phyloP scores from a whole-genome alignment of 2,888 invertebrate species.

The Bruchidius siliquastri region DNA sequence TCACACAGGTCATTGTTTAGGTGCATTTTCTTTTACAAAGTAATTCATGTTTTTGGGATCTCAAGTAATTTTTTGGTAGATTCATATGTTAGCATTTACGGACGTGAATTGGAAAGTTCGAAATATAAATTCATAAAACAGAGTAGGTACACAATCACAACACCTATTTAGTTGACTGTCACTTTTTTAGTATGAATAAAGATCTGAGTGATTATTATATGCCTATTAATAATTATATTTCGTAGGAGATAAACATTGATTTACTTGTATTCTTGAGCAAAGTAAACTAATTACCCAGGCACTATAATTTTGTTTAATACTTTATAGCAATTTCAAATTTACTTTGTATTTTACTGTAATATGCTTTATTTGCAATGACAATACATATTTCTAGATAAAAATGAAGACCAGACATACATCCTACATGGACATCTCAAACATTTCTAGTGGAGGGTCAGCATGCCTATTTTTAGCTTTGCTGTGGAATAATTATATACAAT shows the following conservation, averaged over 20 bases:
- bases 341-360: too few relatives aligned
- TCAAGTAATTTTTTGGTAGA: background rate
- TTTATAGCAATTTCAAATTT: too few relatives aligned
- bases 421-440: background rate
- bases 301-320: too few relatives aligned
- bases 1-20: slow-evolving; percentile 3
- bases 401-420: background rate
- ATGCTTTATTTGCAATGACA: too few relatives aligned
- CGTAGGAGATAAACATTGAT: background rate
- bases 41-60: background rate
- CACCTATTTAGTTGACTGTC: background rate
- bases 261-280: background rate
- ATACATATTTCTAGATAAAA: too few relatives aligned
- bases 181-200: background rate
- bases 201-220: too few relatives aligned
- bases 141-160: background rate
- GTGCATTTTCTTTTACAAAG: background rate
- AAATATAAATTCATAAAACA: background rate
- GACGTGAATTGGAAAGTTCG: too few relatives aligned
- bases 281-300: background rate
- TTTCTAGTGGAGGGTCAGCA: background rate
- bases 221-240: too few relatives aligned
- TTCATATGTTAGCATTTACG: too few relatives aligned
- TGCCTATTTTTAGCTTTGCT: background rate
- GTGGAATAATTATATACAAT: too few relatives aligned